Percentiles rank a stretch among this genome's conserved stretches.
phyloP scores from a whole-genome alignment of 2,888 invertebrate genomes.

The Meandrusa payeni region DNA sequence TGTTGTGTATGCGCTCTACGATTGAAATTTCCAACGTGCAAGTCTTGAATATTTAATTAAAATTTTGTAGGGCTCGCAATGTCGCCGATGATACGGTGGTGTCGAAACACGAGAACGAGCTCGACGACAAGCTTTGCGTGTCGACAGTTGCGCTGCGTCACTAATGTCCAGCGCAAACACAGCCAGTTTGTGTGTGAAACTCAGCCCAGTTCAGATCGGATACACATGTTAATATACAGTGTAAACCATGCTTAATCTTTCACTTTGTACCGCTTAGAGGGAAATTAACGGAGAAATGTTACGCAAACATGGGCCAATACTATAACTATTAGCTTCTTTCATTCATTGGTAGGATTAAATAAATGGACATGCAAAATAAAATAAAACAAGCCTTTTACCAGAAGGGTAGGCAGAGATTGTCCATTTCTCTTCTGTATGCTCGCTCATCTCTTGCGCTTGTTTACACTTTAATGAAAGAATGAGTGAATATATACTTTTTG shows the following conservation, averaged over 20 bases:
- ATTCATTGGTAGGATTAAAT: constrained; percentile 9
- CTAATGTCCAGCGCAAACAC: constrained; percentile 62
- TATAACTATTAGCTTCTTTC: constrained; percentile 51
- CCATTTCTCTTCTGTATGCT: too few relatives aligned
- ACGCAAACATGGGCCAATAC: constrained; percentile 52
- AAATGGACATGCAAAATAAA: too few relatives aligned
- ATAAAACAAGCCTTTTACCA: too few relatives aligned
- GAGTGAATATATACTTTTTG: too few relatives aligned
- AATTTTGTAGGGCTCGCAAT: constrained; percentile 19
- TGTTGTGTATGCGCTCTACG: constrained; percentile 47
- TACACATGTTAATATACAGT: constrained; percentile 55
- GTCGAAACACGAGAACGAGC: constrained; percentile 28
- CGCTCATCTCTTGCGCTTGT: too few relatives aligned
- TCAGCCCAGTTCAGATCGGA: constrained; percentile 62
- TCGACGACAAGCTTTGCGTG: constrained; percentile 34
- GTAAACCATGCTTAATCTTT: constrained; percentile 71
- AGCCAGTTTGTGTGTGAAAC: constrained; percentile 65
- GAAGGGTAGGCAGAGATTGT: too few relatives aligned
- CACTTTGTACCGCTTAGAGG: constrained; percentile 69
- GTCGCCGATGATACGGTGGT: constrained; percentile 18
- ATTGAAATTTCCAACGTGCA: constrained; percentile 34
- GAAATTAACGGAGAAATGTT: constrained; percentile 67
- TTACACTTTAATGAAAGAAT: too few relatives aligned
- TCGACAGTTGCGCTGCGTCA: constrained; percentile 59
- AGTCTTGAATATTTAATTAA: constrained; percentile 26